phyloP scores from a whole-genome alignment of 1,140 invertebrate genomes.

The Saccostrea echinata region DNA sequence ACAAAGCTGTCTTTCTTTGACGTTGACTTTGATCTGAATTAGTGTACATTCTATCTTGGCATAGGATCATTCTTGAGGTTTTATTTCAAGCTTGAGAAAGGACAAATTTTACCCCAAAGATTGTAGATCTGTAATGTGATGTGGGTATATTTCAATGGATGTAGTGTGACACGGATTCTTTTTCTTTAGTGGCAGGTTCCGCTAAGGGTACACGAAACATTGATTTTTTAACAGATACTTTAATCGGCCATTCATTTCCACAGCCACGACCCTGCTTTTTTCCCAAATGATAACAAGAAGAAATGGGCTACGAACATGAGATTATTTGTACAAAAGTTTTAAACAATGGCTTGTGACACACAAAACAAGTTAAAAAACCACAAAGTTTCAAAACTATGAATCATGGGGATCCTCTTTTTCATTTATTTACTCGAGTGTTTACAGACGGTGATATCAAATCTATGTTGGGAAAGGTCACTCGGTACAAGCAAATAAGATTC shows the following conservation, averaged over 20 bases:
- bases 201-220: slow-evolving; percentile 26
- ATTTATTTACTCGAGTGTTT: slow-evolving; percentile 11
- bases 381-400: background rate
- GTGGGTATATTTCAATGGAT: background rate
- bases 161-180: background rate
- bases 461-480: slow-evolving; percentile 10
- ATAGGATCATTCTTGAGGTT: background rate
- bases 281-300: background rate
- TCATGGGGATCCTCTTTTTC: background rate
- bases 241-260: slow-evolving; percentile 1
- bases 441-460: slow-evolving; percentile 24
- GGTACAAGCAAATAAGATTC: slow-evolving; percentile 25
- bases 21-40: background rate
- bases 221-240: slow-evolving; percentile 14
- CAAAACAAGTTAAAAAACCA: slow-evolving; percentile 10
- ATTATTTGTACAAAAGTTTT: slow-evolving; percentile 17
- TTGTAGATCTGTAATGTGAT: slow-evolving; percentile 5
- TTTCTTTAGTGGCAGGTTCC: background rate
- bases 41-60: slow-evolving; percentile 15
- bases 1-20: slow-evolving; percentile 12
- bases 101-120: slow-evolving; percentile 3
- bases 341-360: slow-evolving; percentile 14
- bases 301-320: background rate
- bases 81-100: background rate
- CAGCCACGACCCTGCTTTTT: background rate